These are phyloP conservation scores for Syngnathoides biaculeatus DNA, from an alignment of 2,113 vertebrate genomes.

Conservation along the genomic window DNA sequence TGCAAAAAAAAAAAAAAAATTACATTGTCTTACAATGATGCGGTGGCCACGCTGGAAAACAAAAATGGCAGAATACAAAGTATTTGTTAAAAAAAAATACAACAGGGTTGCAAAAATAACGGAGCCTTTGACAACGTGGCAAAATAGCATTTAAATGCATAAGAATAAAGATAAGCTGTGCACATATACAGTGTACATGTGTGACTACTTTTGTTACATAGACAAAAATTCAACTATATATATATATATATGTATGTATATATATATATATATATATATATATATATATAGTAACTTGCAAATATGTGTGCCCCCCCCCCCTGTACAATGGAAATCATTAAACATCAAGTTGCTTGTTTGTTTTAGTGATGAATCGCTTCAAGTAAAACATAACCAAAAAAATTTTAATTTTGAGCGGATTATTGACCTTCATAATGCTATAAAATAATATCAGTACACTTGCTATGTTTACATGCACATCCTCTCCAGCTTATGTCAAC, in stretches of 20 bases:
- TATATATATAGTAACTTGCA: constrained; percentile 1
- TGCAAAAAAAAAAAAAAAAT: constrained; percentile 20
- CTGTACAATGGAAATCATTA: not conserved
- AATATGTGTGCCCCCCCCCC: not conserved
- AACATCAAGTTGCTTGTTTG: not conserved
- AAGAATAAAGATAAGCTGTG: not conserved
- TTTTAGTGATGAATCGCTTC: not conserved
- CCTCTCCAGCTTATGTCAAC: not conserved
- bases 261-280: no score
- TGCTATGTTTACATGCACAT: constrained; percentile 40
- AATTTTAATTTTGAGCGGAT: not conserved
- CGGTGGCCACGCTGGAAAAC: constrained; percentile 31
- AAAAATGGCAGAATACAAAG: constrained; percentile 31
- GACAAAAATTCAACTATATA: not conserved
- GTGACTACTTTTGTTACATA: constrained; percentile 4
- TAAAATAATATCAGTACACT: constrained; percentile 17
- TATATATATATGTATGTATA: no score
- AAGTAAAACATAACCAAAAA: constrained; percentile 18
- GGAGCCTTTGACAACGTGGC: constrained; percentile 5
- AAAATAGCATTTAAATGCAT: not conserved
- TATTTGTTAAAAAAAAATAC: not conserved
- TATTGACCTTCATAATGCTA: constrained; percentile 11
- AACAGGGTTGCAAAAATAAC: constrained; percentile 5
- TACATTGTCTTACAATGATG: constrained; percentile 46
- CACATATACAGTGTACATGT: constrained; percentile 28